Conservation (phyloP, 2,113 vertebrate species). For the Phalacrocorax carbo region DNA sequence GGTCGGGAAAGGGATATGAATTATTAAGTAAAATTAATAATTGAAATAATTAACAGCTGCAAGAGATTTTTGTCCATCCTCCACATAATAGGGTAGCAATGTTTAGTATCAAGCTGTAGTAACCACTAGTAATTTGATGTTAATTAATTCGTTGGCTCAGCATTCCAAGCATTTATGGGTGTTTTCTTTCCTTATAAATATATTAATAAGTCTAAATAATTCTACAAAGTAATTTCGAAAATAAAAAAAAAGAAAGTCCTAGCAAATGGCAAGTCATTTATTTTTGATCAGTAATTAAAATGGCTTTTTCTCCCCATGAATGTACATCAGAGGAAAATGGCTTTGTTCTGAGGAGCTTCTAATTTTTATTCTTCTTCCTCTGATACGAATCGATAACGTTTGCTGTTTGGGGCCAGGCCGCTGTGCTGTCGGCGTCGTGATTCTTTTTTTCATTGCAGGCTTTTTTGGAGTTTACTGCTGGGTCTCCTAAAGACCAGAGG, state of each 20-base stretch:
- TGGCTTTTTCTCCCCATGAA: not conserved
- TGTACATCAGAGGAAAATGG: not conserved
- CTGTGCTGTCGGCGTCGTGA: rapidly evolving
- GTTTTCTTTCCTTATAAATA: conserved; percentile 62
- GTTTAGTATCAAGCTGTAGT: conserved; percentile 41
- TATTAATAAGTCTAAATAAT: conserved; percentile 59
- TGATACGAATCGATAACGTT: not conserved
- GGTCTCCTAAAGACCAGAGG: not conserved
- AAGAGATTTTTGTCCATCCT: conserved; percentile 53
- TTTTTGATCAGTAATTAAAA: conserved; percentile 62
- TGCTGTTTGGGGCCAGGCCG: not conserved
- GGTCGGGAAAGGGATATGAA: conserved; percentile 44
- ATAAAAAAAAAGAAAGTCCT: not conserved
- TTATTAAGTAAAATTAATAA: conserved; percentile 72
- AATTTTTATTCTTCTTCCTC: not conserved
- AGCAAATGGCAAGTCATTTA: conserved; percentile 34
- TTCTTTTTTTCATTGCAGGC: not conserved
- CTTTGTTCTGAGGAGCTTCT: conserved; percentile 12
- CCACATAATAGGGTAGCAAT: conserved; percentile 27
- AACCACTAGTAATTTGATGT: conserved; percentile 61
- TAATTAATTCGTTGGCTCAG: conserved; percentile 65
- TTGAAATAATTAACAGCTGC: conserved; percentile 71
- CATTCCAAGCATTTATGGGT: conserved; percentile 51
- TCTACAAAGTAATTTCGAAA: conserved; percentile 47
- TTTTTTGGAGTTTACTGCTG: not conserved